Conservation (phyloP, 2,113 vertebrate species). For the Opisthocomus hoazin region DNA sequence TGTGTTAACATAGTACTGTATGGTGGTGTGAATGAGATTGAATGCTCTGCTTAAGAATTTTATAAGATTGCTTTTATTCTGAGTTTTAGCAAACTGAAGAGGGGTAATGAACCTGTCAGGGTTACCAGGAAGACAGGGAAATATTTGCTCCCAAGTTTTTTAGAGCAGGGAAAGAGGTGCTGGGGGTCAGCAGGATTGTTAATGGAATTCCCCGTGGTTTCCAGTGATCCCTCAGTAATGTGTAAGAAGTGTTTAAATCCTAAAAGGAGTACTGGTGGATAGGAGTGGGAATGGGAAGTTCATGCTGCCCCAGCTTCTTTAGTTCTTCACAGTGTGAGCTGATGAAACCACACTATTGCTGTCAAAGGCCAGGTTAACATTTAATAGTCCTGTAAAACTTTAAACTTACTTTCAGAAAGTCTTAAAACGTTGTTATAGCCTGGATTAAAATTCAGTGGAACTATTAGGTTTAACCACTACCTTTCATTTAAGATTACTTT, state of each 20-base stretch:
- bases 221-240: neutral
- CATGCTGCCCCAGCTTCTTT: neutral
- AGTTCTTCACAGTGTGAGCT: neutral
- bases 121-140: neutral
- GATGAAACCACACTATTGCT: slow-evolving; percentile 32
- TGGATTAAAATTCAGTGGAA: slow-evolving; percentile 42
- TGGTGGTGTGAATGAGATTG: neutral
- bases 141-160: neutral
- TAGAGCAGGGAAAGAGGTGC: neutral
- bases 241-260: neutral
- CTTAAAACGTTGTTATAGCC: slow-evolving; percentile 34
- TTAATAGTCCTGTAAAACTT: slow-evolving; percentile 60
- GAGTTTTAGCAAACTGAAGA: neutral
- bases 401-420: slow-evolving; percentile 49
- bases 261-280: neutral
- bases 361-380: slow-evolving; percentile 57
- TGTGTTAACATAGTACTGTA: neutral
- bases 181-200: neutral
- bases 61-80: neutral
- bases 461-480: slow-evolving; percentile 2
- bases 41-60: neutral
- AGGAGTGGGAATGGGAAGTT: neutral
- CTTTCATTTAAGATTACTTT: slow-evolving; percentile 13
- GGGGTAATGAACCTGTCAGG: neutral
- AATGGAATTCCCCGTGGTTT: neutral